A percentile compares a stretch with the other conserved stretches of the same genome.
These are phyloP conservation scores for Solea solea DNA, from an alignment of 2,113 vertebrate species.

Conservation along the genomic window DNA sequence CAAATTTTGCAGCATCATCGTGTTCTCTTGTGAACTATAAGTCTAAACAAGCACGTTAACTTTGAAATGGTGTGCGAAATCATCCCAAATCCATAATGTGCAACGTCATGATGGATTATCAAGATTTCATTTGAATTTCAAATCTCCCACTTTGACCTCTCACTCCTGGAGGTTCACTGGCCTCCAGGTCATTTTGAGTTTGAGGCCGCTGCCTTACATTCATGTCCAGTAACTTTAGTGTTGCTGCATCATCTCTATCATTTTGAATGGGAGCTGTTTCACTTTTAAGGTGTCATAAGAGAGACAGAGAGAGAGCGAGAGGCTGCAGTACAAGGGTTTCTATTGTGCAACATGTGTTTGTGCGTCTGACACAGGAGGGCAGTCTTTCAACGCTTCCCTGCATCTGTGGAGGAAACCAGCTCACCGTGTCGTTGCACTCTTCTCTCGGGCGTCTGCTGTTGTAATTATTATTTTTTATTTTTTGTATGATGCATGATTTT, in stretches of 20 bases:
- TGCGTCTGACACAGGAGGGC: slow-evolving; percentile 79
- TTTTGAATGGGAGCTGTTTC: slow-evolving; percentile 11
- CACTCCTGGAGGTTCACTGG: too few species aligned
- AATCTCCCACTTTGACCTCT: too few species aligned
- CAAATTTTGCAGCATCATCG: too few species aligned
- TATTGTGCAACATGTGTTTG: slow-evolving; percentile 65
- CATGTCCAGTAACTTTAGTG: neutral
- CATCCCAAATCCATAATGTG: too few species aligned
- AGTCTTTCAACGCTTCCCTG: slow-evolving; percentile 74
- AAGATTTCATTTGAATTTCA: too few species aligned
- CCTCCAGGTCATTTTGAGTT: too few species aligned
- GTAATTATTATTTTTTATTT: neutral
- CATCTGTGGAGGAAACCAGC: slow-evolving; percentile 12
- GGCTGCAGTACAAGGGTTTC: neutral
- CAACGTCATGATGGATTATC: too few species aligned
- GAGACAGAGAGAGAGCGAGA: neutral
- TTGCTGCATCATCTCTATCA: neutral
- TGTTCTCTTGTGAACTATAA: too few species aligned
- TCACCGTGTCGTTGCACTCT: neutral
- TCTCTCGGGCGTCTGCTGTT: slow-evolving; percentile 3
- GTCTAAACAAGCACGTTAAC: too few species aligned
- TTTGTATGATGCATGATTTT: neutral
- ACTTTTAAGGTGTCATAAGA: slow-evolving; percentile 13
- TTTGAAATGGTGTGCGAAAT: too few species aligned
- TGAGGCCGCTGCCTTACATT: neutral